Base-by-base conservation (phyloP, 1,140 invertebrate species). In the Pseudobourletiella spinata region DNA sequence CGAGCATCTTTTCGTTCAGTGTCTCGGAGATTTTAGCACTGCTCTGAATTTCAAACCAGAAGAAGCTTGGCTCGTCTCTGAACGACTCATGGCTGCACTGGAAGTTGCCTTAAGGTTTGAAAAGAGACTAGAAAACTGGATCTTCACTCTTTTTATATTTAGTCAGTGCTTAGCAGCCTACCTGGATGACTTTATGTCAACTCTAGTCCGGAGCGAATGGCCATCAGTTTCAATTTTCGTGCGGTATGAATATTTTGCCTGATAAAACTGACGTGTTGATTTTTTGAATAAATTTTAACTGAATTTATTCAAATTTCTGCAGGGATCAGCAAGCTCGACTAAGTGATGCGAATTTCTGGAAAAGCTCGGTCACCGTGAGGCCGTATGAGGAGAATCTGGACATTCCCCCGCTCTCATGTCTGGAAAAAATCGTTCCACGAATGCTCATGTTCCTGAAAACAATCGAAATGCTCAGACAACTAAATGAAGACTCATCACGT, bases 331-430 rank as follows among this genome's bases (percentile, higher is more conserved):
- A 20, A 3, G n/a, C 55, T 2, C 20, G 54, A 24, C 18, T 64
- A 22, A 28, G 20, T 4, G 62, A 64, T 43, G 44, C 30, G 2
- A 46, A 62, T 42, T 67, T 67, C 32, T 67, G 66, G 66, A 32
- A 22, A 1, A 51, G 28, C 1, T 52, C 50, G 8, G 61, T 67
- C n/a, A 42, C 30, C 14, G 25, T 63, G n/a, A 51, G 56, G 46
- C 50, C 51, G 22, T 60, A 63, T 30, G n/a, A 54, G 20, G 25
- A 32, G 29, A 28, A 32, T 6, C 28, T 63, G 0, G 39, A 18
- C 1, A 24, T 57, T 22, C 11, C 16, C 3, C 46, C 57, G 1
- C 11, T 66, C 4, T 22, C 29, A 0, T 63, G 57, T 52, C 26
- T 67, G 4, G 6, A 35, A 1, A 35, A 54, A 28, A 20, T 64